A percentile compares a stretch with the other conserved stretches of the same genome.
Evolutionary conservation across 2,113 vertebrate genomes (phyloP).

Genomic region (Symphodus melops): DNA sequence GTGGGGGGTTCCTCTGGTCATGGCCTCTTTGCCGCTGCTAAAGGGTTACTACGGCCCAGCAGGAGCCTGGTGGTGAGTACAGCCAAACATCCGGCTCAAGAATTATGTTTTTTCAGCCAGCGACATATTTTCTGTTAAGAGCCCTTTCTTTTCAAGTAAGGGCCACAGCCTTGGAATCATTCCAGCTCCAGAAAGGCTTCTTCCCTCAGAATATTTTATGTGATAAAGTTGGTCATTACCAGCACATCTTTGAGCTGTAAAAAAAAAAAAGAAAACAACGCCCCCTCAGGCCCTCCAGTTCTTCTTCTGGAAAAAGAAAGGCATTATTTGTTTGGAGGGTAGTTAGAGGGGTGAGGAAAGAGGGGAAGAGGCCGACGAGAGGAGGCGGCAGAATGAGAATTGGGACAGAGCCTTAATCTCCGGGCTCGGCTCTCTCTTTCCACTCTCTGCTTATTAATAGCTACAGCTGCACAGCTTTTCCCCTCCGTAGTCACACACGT

Average conservation of each 20-base stretch:
- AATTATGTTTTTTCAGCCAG: constrained; percentile 24
- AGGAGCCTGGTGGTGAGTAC: constrained; percentile 81
- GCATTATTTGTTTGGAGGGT: constrained; percentile 67
- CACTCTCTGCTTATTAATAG: constrained; percentile 82
- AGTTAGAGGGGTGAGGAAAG: constrained; percentile 56
- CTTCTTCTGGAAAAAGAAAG: constrained; percentile 35
- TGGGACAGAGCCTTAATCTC: constrained; percentile 81
- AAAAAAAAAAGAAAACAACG: constrained; percentile 30
- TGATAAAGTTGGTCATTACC: constrained; percentile 69
- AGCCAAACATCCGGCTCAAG: neutral
- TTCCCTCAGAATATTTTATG: constrained; percentile 46
- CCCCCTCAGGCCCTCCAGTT: constrained; percentile 21
- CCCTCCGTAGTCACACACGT: constrained; percentile 76
- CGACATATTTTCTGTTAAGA: constrained; percentile 43
- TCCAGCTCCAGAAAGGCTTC: constrained; percentile 37
- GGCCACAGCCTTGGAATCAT: constrained; percentile 39
- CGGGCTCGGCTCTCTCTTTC: constrained; percentile 75
- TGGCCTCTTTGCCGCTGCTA: constrained; percentile 78
- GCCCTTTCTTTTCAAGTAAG: constrained; percentile 37
- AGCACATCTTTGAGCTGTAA: constrained; percentile 51
- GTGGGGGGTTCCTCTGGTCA: constrained; percentile 83
- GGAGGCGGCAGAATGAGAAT: constrained; percentile 73
- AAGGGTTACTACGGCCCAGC: constrained; percentile 84
- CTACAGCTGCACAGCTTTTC: constrained; percentile 80
- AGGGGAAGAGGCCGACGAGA: constrained; percentile 57